These are phyloP conservation scores for Nematostella vectensis DNA, from an alignment of 92 coral and sea anemone genomes.

Conservation along the genomic window DNA sequence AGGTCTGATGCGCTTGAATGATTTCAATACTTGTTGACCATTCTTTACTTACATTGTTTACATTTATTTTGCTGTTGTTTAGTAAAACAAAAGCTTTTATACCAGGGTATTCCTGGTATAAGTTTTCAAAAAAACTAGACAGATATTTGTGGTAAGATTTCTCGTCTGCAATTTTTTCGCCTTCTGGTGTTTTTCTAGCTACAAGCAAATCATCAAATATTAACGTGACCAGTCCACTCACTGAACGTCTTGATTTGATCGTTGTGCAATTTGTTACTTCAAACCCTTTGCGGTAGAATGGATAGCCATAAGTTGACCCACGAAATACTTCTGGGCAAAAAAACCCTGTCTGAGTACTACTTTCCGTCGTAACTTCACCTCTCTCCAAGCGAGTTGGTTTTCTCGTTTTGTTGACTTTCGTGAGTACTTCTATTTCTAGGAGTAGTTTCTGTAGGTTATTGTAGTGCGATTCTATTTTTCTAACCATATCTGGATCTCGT, in stretches of 20 bases:
- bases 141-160: slow-evolving; percentile 12
- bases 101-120: slow-evolving; percentile 22
- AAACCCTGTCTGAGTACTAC: slow-evolving; percentile 19
- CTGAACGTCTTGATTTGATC: slow-evolving; percentile 15
- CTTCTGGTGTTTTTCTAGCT: slow-evolving; percentile 16
- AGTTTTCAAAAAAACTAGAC: slow-evolving; percentile 23
- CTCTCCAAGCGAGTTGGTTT: background rate
- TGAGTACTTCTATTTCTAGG: slow-evolving; percentile 60
- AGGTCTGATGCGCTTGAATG: background rate
- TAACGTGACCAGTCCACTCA: slow-evolving; percentile 50
- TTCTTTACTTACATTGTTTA: background rate
- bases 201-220: slow-evolving; percentile 61
- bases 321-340: slow-evolving; percentile 74
- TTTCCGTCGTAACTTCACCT: background rate
- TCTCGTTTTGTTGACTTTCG: slow-evolving; percentile 16
- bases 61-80: slow-evolving; percentile 12
- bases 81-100: slow-evolving; percentile 17
- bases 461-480: slow-evolving; percentile 56
- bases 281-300: slow-evolving; percentile 71
- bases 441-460: slow-evolving; percentile 60
- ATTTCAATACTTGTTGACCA: background rate
- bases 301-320: slow-evolving; percentile 73
- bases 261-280: slow-evolving; percentile 50
- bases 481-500: slow-evolving; percentile 49
- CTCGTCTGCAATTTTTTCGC: slow-evolving; percentile 7